Conservation (phyloP, 2,888 invertebrate species). For the Noctua comes region DNA sequence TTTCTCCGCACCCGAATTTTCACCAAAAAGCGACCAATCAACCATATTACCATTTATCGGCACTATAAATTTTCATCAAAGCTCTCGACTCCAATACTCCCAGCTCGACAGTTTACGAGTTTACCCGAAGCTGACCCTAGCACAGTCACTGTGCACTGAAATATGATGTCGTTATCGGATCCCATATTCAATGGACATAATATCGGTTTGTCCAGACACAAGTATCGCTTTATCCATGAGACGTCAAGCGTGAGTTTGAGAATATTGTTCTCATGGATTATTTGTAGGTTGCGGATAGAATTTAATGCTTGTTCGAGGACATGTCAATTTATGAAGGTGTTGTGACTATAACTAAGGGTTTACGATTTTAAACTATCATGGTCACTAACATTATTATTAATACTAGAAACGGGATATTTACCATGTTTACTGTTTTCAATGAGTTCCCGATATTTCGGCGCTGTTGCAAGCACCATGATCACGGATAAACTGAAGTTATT, state of each 20-base stretch:
- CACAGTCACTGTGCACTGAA: slow-evolving; percentile 11
- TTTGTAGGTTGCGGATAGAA: slow-evolving; percentile 12
- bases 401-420: too few species aligned
- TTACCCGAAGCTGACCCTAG: slow-evolving; percentile 40
- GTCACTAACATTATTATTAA: too few species aligned
- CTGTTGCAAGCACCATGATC: too few species aligned
- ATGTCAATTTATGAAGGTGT: slow-evolving; percentile 21
- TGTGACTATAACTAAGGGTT: not conserved
- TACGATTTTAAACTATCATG: too few species aligned
- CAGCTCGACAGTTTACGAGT: slow-evolving; percentile 42
- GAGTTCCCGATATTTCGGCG: too few species aligned
- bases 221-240: slow-evolving; percentile 33
- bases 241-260: slow-evolving; percentile 37
- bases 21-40: slow-evolving; percentile 9
- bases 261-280: slow-evolving; percentile 36
- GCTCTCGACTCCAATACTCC: slow-evolving; percentile 8
- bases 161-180: slow-evolving; percentile 54
- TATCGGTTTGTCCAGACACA: slow-evolving; percentile 35
- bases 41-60: slow-evolving; percentile 27
- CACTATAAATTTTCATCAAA: slow-evolving; percentile 54
- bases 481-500: too few species aligned
- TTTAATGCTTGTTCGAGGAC: not conserved
- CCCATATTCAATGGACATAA: slow-evolving; percentile 34
- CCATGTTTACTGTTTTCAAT: too few species aligned
- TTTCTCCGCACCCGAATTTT: not conserved